Evolutionary conservation across 2,888 invertebrate genomes (phyloP).

Genomic region (Phoenoteleia sp.): DNA sequence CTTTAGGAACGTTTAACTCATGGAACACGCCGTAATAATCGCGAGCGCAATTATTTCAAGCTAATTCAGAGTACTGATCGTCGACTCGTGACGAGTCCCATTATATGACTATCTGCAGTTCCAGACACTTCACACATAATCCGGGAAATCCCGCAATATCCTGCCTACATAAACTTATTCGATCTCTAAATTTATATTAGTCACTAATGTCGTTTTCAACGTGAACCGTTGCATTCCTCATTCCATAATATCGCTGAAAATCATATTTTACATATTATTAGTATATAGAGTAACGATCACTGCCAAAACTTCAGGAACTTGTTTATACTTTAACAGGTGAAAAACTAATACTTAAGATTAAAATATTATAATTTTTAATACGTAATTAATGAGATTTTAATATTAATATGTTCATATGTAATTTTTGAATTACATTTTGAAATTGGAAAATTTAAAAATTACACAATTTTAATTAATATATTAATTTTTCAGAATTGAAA

Average conservation of each 20-base stretch:
- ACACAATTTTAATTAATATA: too few species aligned
- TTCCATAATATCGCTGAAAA: too few species aligned
- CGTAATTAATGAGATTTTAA: too few species aligned
- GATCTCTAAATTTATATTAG: slow-evolving; percentile 54
- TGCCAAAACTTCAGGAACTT: too few species aligned
- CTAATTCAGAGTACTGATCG: slow-evolving; percentile 68
- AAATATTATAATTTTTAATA: too few species aligned
- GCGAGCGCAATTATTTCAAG: slow-evolving; percentile 66
- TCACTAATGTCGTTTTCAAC: slow-evolving; percentile 35
- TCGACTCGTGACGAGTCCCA: slow-evolving; percentile 70
- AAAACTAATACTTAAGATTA: too few species aligned
- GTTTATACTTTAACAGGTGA: too few species aligned
- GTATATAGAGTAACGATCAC: not conserved
- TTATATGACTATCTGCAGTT: slow-evolving; percentile 68
- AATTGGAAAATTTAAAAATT: too few species aligned
- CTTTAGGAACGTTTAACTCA: slow-evolving; percentile 63
- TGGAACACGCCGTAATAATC: slow-evolving; percentile 53
- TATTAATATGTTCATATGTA: too few species aligned
- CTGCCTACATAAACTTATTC: slow-evolving; percentile 70
- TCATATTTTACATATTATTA: too few species aligned
- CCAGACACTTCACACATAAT: slow-evolving; percentile 66
- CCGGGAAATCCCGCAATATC: slow-evolving; percentile 71
- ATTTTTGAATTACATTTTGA: too few species aligned
- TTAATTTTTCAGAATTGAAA: too few species aligned
- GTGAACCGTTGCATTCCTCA: not conserved